A percentile compares a stretch with the other conserved stretches of the same genome.
Evolutionary conservation across 2,888 invertebrate genomes (phyloP).

Genomic region (Sabatieria punctata): DNA sequence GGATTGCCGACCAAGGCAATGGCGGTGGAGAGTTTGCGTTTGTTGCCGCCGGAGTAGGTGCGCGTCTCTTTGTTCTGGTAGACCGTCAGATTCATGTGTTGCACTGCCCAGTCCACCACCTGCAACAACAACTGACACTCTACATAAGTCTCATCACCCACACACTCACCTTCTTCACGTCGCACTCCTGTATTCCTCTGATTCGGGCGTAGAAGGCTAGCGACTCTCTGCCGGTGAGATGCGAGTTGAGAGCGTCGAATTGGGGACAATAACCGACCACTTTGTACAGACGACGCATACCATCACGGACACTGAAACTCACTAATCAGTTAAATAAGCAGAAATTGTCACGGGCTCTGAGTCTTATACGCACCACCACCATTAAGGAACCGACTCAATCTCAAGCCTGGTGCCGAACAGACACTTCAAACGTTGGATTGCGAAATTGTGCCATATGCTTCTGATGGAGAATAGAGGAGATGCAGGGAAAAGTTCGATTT

Average conservation of each 20-base stretch:
- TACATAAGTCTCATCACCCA: slow-evolving; percentile 36
- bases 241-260: slow-evolving; percentile 61
- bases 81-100: slow-evolving; percentile 45
- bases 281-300: slow-evolving; percentile 35
- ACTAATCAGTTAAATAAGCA: too few relatives aligned
- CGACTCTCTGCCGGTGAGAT: slow-evolving; percentile 58
- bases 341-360: too few relatives aligned
- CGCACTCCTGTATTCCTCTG: slow-evolving; percentile 43
- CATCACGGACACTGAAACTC: slow-evolving; percentile 36
- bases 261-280: slow-evolving; percentile 70
- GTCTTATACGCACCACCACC: too few relatives aligned
- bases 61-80: slow-evolving; percentile 34
- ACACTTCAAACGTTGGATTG: too few relatives aligned
- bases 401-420: too few relatives aligned
- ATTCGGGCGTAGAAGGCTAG: slow-evolving; percentile 55
- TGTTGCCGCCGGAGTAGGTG: slow-evolving; percentile 53
- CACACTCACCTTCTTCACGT: slow-evolving; percentile 33
- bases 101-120: slow-evolving; percentile 46
- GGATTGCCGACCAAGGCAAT: slow-evolving; percentile 56
- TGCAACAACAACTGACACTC: slow-evolving; percentile 57
- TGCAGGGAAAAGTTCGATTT: too few relatives aligned
- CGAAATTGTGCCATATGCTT: too few relatives aligned
- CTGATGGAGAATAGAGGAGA: too few relatives aligned
- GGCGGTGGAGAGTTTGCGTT: slow-evolving; percentile 58
- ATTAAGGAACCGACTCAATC: too few relatives aligned